Conservation (phyloP, 2,888 invertebrate species). For the Meloe dianella region DNA sequence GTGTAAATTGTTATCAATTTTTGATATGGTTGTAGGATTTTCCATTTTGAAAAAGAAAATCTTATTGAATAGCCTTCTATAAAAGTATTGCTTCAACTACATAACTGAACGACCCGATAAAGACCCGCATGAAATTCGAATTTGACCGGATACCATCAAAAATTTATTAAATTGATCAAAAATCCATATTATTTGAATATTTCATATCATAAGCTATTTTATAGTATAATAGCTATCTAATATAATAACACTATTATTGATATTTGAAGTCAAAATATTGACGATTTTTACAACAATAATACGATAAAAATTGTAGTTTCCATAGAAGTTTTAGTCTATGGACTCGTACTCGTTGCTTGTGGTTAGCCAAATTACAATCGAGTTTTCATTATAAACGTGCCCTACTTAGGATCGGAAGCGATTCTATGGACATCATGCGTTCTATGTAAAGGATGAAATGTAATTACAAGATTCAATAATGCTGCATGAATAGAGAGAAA, state of each 20-base stretch:
- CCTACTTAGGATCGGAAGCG: neutral
- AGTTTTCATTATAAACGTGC: conserved; percentile 4
- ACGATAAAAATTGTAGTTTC: neutral
- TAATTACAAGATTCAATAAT: conserved; percentile 30
- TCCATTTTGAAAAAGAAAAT: neutral
- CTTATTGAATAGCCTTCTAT: conserved; percentile 1
- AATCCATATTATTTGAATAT: conserved; percentile 29
- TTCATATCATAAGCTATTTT: conserved; percentile 19
- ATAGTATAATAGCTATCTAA: neutral
- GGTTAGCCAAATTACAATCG: neutral
- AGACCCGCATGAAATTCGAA: conserved; percentile 18
- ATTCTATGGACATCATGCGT: neutral
- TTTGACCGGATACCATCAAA: conserved; percentile 7
- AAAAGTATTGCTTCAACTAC: conserved; percentile 3
- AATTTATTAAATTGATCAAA: conserved; percentile 30
- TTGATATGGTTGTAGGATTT: no score
- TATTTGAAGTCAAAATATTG: neutral
- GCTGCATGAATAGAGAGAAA: conserved; percentile 19
- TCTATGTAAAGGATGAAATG: conserved; percentile 15
- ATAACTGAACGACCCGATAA: conserved; percentile 12
- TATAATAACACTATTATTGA: neutral
- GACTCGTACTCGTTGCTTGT: neutral
- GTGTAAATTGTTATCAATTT: neutral
- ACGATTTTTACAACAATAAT: neutral
- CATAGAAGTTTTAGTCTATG: neutral